Conservation (phyloP, 2,113 vertebrate species). For the Pholis gunnellus region DNA sequence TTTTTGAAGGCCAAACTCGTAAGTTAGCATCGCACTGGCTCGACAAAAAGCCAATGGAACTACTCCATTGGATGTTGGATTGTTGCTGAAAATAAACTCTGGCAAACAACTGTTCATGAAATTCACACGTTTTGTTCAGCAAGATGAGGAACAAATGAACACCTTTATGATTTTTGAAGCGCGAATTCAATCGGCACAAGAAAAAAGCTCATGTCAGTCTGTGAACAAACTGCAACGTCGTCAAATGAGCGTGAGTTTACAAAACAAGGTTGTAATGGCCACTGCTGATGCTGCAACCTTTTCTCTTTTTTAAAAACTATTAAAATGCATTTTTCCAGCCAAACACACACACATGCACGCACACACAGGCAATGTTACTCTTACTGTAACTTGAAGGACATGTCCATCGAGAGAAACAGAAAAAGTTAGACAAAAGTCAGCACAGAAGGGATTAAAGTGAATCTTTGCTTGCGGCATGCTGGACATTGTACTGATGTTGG, state of each 20-base stretch:
- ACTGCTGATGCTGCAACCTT: background rate
- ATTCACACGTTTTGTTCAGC: too few species aligned
- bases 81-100: background rate
- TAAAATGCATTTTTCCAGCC: background rate
- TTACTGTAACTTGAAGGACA: slow-evolving; percentile 24
- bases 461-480: slow-evolving; percentile 42
- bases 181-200: too few species aligned
- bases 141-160: too few species aligned
- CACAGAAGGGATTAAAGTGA: slow-evolving; percentile 45
- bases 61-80: too few species aligned
- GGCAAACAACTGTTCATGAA: background rate
- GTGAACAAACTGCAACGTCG: too few species aligned
- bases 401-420: slow-evolving; percentile 21
- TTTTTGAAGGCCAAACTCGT: background rate
- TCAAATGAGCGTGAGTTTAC: too few species aligned
- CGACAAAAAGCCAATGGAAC: too few species aligned
- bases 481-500: slow-evolving; percentile 40
- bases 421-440: slow-evolving; percentile 39
- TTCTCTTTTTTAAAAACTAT: background rate
- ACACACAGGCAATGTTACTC: background rate
- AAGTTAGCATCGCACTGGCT: background rate
- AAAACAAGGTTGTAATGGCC: too few species aligned
- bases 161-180: background rate
- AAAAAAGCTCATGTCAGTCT: too few species aligned
- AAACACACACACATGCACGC: background rate